phyloP scores from a whole-genome alignment of 1,140 invertebrate species.

The Pseudoatta argentina region DNA sequence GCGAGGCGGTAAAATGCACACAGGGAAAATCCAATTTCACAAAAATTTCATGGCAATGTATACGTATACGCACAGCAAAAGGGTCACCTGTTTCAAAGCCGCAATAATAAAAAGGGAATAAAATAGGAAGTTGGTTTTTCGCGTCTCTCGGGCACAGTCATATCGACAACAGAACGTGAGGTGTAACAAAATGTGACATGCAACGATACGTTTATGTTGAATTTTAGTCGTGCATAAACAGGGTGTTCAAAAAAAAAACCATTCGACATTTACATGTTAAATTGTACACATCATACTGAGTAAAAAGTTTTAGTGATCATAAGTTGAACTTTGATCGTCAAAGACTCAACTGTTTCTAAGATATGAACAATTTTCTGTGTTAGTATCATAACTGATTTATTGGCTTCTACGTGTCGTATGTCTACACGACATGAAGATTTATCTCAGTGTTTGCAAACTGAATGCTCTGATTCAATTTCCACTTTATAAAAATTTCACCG shows the following conservation, averaged over 20 bases:
- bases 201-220: background rate
- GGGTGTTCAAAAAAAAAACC: background rate
- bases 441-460: no score
- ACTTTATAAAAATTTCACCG: no score
- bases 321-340: no score
- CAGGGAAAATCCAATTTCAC: background rate
- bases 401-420: no score
- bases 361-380: no score
- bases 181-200: background rate
- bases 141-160: background rate
- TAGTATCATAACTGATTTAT: no score
- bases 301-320: no score
- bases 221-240: background rate
- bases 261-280: background rate
- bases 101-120: slow-evolving; percentile 19
- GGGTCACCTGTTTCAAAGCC: slow-evolving; percentile 13
- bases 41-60: slow-evolving; percentile 12
- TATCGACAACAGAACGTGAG: background rate
- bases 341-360: no score
- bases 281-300: no score
- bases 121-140: slow-evolving; percentile 8
- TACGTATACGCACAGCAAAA: background rate
- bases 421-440: no score
- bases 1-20: slow-evolving; percentile 2
- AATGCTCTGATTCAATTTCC: no score